Evolutionary conservation across 2,797 vertebrate genomes (phyloP).

Genomic region (Tadarida brasiliensis): DNA sequence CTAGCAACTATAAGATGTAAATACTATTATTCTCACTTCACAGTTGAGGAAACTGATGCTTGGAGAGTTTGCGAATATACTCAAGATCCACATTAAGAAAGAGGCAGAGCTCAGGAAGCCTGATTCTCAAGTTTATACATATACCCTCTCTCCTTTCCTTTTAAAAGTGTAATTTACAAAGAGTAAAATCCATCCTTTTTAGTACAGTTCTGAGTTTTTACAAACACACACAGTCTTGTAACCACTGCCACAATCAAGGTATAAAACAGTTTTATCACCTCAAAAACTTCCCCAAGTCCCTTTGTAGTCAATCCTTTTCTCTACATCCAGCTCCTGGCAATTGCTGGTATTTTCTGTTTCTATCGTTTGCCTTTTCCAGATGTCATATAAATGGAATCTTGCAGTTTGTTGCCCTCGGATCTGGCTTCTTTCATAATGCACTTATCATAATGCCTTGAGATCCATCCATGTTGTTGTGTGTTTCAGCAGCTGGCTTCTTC

Average conservation of each 20-base stretch:
- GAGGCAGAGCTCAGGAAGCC: not conserved
- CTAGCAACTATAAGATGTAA: not conserved
- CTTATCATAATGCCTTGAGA: not conserved
- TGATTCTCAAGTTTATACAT: not conserved
- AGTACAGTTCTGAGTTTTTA: constrained; percentile 18
- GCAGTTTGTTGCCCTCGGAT: not conserved
- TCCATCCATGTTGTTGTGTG: not conserved
- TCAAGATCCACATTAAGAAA: not conserved
- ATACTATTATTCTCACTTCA: not conserved
- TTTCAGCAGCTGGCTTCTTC: not conserved
- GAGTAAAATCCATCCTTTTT: constrained; percentile 4
- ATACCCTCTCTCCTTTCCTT: not conserved
- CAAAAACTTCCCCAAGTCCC: not conserved
- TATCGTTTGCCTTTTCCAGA: not conserved
- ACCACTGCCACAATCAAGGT: not conserved
- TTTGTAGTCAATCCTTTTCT: not conserved
- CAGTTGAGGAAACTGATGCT: not conserved
- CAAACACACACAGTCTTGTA: not conserved
- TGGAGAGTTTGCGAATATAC: not conserved
- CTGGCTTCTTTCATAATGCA: not conserved
- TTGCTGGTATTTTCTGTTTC: not conserved
- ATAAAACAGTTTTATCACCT: not conserved
- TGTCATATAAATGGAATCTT: not conserved
- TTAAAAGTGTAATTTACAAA: not conserved
- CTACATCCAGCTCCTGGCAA: not conserved